Evolutionary conservation across 2,797 vertebrate species (phyloP), one percentile per base, ranked within the genome.

Genomic region (Apodemus agrarius): DNA sequence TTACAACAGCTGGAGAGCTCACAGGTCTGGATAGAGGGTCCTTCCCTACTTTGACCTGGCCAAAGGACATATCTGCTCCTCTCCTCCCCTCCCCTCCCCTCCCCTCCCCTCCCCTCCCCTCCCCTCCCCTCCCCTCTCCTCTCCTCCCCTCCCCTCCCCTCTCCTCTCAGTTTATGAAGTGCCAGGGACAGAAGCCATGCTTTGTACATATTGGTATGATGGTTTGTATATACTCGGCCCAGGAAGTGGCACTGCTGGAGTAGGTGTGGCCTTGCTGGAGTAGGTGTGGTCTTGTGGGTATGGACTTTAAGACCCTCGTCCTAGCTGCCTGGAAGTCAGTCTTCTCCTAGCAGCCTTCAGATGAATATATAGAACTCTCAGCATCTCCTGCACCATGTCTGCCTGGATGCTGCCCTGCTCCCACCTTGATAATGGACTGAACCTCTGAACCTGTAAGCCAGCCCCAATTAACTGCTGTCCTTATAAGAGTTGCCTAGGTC

Each of bases 1-100:
- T 85, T 86, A 84, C 78, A 88, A 54, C 78, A 37, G 59, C 29
- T 90, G 59, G 57, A 93, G n/a, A 93, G 69, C 65, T 93, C 37
- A n/a, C 29, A 90, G 80, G 12, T 69, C 79, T 67, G 29, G 26
- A 76, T 46, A 40, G 26, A 79, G 37, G 46, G 9, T 49, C 54
- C 40, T 17, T 86, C 63, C 65, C 6, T 75, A 54, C 21, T 85
- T 12, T 40, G 34, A 37, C 13, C 1, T 29, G 9, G 65, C 8
- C 84, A 37, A 54, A 52, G 46, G 34, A 54, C 7, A 8, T 54
- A 13, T n/a, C n/a, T n/a, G n/a, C n/a, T n/a, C n/a, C n/a, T n/a
- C n/a, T n/a, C n/a, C n/a, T n/a, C n/a, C n/a, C n/a, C n/a, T n/a
- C n/a, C n/a, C n/a, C n/a, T n/a, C n/a, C n/a, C n/a, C n/a, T n/a